A percentile compares a stretch with the other conserved stretches of the same genome.
These are phyloP conservation scores for Drosophila sordidula DNA, from an alignment of 2,888 invertebrate species.

Conservation along the genomic window DNA sequence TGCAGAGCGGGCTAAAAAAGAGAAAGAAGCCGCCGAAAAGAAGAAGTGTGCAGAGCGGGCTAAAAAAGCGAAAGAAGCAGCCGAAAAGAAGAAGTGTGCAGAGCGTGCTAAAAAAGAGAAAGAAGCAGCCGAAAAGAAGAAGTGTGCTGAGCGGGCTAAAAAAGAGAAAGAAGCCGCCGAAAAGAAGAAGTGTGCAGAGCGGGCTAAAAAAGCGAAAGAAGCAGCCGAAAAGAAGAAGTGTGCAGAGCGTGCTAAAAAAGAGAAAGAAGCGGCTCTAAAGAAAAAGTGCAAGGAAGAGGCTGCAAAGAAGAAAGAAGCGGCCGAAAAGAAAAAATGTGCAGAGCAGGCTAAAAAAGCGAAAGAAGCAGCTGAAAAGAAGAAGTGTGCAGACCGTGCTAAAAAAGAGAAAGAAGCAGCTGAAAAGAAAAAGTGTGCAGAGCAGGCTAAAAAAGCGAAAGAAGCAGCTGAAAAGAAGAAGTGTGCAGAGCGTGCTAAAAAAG, in stretches of 20 bases:
- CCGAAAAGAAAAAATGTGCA: not conserved
- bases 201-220: not conserved
- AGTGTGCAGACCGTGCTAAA: not conserved
- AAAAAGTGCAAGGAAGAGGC: no score
- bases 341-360: not conserved
- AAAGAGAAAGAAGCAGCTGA: not conserved
- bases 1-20: not conserved
- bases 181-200: not conserved
- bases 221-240: slow-evolving; percentile 1
- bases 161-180: not conserved
- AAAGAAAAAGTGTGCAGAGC: no score
- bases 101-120: not conserved
- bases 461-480: not conserved
- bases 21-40: not conserved
- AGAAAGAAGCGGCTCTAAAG: no score
- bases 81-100: not conserved
- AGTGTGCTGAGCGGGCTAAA: no score
- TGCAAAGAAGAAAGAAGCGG: not conserved
- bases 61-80: not conserved
- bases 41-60: not conserved
- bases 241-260: not conserved
- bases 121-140: no score
- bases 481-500: not conserved
- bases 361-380: slow-evolving; percentile 2
- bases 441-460: not conserved